phyloP scores from a whole-genome alignment of 2,113 vertebrate genomes.

The Passerina amoena region DNA sequence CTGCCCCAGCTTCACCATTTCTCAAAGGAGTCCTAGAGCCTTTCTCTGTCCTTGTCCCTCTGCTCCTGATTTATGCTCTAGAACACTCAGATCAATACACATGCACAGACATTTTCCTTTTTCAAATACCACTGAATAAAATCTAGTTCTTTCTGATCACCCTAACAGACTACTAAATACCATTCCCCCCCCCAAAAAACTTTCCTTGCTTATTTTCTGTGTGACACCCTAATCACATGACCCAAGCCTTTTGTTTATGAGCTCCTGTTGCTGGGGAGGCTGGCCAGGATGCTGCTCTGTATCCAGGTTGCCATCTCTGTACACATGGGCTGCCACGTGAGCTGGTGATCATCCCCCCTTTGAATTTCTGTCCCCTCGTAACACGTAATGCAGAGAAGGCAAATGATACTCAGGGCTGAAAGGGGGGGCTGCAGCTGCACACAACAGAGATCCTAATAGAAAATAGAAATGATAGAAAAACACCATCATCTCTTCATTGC shows the following conservation, averaged over 20 bases:
- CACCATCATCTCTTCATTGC: background rate
- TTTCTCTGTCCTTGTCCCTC: background rate
- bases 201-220: background rate
- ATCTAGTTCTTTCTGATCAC: background rate
- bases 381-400: background rate
- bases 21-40: background rate
- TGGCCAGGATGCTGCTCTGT: background rate
- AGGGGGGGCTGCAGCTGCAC: background rate
- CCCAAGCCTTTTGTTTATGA: background rate
- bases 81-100: background rate
- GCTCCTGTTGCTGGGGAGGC: background rate
- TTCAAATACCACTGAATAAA: background rate
- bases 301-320: background rate
- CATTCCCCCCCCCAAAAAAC: accelerated
- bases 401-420: background rate
- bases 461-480: background rate
- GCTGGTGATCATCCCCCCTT: background rate
- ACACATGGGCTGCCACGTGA: background rate
- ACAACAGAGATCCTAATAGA: background rate
- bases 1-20: background rate
- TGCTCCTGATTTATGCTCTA: background rate
- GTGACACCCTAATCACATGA: background rate
- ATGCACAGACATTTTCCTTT: background rate
- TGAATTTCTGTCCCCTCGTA: background rate
- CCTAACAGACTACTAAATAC: background rate